Base-by-base conservation (phyloP, 2,113 vertebrate species). In the Cryptomyrus ogoouensis region DNA sequence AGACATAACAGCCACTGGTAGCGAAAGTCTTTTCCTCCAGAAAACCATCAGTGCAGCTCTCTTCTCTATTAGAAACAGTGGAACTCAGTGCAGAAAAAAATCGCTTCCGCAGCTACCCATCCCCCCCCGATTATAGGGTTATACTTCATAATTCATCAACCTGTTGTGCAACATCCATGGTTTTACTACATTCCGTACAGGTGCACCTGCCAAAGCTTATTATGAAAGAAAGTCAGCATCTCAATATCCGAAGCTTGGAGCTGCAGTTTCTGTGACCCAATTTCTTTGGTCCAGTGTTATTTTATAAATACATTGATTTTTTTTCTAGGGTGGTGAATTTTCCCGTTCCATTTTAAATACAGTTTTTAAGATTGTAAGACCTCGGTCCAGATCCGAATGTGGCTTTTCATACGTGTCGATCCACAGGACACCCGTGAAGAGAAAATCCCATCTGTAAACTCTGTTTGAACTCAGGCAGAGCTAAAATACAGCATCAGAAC, bases 381-480 rank as follows among this genome's bases (percentile, higher is more conserved):
- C 19, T 5, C 42, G 17, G 39, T n/a, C 83, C 83, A 31, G 12
- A 46, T 47, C 83, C 0, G 46, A 47, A 86, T 58, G 50, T 35
- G 47, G 21, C 15, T 15, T 52, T 83, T 46, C 53, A 47, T 83
- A 31, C 3, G 3, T n/a, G 39, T 5, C 3, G 46, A 42, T n/a
- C 62, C 39, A 9, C 39, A 46, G 83, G 13, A 21, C 10, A 24
- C 10, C 46, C 44, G 2, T 46, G 39, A 91, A 66, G 88, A 88
- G 53, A 56, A 91, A 56, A 90, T 70, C 90, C 31, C 91, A 84
- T 84, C 35, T 77, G 87, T 92, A 91, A 93, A 93, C 92, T 93
- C 88, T 47, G 77, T n/a, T 9, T 94, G 91, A 93, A 93, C 91
- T 91, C 87, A 21, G 27, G 85, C 90, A 89, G 90, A 91, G 90